Base-by-base conservation (phyloP, 2,797 vertebrate genomes). In the Microcaecilia unicolor region DNA sequence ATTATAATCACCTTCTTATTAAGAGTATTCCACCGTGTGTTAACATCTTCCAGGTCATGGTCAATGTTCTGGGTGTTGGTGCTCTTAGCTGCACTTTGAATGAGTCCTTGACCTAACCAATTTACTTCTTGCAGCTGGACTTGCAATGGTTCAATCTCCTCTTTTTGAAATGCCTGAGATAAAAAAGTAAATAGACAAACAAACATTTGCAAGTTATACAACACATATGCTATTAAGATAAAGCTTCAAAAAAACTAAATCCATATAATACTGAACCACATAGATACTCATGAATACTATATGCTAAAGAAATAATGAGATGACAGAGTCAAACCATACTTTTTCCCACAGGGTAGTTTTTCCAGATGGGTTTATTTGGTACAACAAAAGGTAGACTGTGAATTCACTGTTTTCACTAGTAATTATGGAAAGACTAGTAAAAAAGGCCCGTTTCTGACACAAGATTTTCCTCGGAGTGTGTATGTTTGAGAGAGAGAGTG, bases 111-210 rank as follows among this genome's bases (percentile, higher is more conserved):
- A 10, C 92, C 90, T 15, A 96, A 62, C 61, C 81, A 88, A 72
- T 87, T 93, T 40, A 97, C 83, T 41, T 93, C 92, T 55, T 98
- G 90, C 44, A 98, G 76, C 33, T 87, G 85, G 7, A 73, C 56
- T 61, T 98, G 92, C 28, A 99, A 64, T 2, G 93, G 86, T 46
- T 99, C 96, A 28, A 96, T 91, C 48, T 92, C 83, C 48, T 93
- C 89, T 70, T 98, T 99, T 69, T 98, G 92, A 78, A 99, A 98
- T 31, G 80, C 74, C 95, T 98, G 58, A 10, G 68, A 24, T 55
- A 32, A 58, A 46, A 57, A 60, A 39, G 26, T 14, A 34, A 59
- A 18, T 30, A 39, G 18, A 48, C 9, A 27, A 2, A 11, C 24
- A 22, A 64, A 38, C 47, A 37, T 2, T 16, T 20, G 31, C 44